Percentiles rank a stretch among this genome's conserved stretches.
phyloP scores from a whole-genome alignment of 1,140 invertebrate species.

The Drosophila orosa region DNA sequence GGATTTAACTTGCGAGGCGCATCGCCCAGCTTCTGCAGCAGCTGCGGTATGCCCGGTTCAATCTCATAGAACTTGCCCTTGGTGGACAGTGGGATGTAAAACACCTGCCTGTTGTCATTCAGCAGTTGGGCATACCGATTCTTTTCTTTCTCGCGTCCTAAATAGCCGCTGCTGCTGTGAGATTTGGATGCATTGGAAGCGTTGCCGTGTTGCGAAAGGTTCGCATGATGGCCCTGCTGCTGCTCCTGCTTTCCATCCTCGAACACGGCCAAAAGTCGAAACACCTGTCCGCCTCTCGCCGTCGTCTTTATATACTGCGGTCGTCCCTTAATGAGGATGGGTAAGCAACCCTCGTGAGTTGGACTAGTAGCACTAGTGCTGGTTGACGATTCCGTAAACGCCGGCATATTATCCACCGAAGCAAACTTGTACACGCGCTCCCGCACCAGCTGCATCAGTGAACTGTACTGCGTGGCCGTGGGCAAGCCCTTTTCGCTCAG shows the following conservation, averaged over 20 bases:
- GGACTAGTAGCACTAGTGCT: constrained; percentile 57
- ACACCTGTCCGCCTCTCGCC: constrained; percentile 80
- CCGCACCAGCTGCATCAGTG: constrained; percentile 78
- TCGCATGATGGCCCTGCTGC: constrained; percentile 8
- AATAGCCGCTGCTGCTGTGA: constrained; percentile 34
- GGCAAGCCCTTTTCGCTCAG: constrained; percentile 80
- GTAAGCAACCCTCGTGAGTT: constrained; percentile 74
- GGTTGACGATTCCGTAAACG: constrained; percentile 76
- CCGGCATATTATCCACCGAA: constrained; percentile 82
- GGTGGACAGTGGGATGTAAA: constrained; percentile 81
- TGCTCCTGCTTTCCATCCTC: constrained; percentile 82
- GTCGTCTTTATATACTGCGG: constrained; percentile 82
- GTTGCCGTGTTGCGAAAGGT: constrained; percentile 32
- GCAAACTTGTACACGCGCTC: constrained; percentile 83
- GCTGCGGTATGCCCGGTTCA: constrained; percentile 78
- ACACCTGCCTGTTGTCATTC: constrained; percentile 80
- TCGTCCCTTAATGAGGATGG: constrained; percentile 57
- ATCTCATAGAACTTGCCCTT: constrained; percentile 84
- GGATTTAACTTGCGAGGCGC: constrained; percentile 76
- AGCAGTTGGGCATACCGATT: constrained; percentile 81
- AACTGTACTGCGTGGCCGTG: constrained; percentile 76
- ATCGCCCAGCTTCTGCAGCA: constrained; percentile 73
- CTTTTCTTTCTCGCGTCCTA: constrained; percentile 80
- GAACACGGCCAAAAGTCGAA: constrained; percentile 78
- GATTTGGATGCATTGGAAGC: constrained; percentile 39